Evolutionary conservation across 2,113 vertebrate genomes (phyloP).

Genomic region (Hepsetus odoe): DNA sequence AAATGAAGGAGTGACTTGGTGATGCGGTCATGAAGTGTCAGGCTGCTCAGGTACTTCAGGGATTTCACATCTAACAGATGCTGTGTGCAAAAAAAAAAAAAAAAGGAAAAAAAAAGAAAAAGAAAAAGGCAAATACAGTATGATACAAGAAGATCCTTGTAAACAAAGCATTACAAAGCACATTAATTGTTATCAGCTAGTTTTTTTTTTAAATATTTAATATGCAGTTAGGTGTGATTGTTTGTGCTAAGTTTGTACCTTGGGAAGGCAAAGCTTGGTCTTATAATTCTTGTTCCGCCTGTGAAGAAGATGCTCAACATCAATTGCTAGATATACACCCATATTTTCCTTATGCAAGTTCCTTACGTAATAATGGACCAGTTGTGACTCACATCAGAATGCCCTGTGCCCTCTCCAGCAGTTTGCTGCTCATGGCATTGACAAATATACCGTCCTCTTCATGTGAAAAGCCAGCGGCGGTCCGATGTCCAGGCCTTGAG

Average conservation of each 20-base stretch:
- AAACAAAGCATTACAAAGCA: too few relatives aligned
- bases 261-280: constrained; percentile 87
- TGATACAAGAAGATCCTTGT: background rate
- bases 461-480: constrained; percentile 70
- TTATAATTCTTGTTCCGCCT: constrained; percentile 96
- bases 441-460: constrained; percentile 93
- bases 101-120: background rate
- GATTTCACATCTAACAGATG: constrained; percentile 94
- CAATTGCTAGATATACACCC: background rate
- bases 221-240: background rate
- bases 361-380: constrained; percentile 52
- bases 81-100: constrained; percentile 64
- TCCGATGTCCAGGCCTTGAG: constrained; percentile 75
- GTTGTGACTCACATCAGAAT: constrained; percentile 90
- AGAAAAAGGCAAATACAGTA: too few relatives aligned
- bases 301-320: constrained; percentile 36
- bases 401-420: constrained; percentile 94
- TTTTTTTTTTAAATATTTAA: background rate
- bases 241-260: constrained; percentile 74
- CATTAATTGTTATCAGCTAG: too few relatives aligned
- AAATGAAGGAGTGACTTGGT: constrained; percentile 97
- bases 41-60: constrained; percentile 90
- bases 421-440: constrained; percentile 88
- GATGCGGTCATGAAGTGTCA: constrained; percentile 96
- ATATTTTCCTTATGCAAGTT: too few relatives aligned